These are phyloP conservation scores for Corythoichthys haematopterus DNA, from an alignment of 2,113 vertebrate species.

Conservation along the genomic window DNA sequence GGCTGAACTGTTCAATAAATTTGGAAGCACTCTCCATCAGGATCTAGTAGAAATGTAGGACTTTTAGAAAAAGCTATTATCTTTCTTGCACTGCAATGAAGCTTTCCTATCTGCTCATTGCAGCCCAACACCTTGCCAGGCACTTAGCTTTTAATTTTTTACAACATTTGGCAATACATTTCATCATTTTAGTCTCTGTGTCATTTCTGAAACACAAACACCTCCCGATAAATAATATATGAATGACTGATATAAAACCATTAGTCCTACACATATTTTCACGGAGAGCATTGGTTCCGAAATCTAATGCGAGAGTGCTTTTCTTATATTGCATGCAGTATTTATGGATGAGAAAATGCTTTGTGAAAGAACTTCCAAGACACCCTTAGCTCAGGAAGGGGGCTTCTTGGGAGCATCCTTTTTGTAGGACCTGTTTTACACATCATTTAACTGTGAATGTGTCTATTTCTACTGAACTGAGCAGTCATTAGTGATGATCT, in stretches of 20 bases:
- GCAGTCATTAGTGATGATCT: conserved; percentile 49
- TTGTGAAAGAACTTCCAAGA: conserved; percentile 31
- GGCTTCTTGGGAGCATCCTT: conserved; percentile 12
- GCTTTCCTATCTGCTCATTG: neutral
- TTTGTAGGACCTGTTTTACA: conserved; percentile 48
- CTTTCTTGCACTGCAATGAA: neutral
- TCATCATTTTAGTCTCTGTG: conserved; percentile 11
- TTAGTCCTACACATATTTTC: conserved; percentile 7
- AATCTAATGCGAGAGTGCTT: conserved; percentile 32
- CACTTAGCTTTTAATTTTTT: conserved; percentile 6
- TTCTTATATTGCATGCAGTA: conserved; percentile 37
- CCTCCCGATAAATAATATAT: conserved; percentile 12
- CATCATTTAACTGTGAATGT: conserved; percentile 63
- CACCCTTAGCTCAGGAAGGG: conserved; percentile 11
- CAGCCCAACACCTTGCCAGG: neutral
- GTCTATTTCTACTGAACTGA: conserved; percentile 54
- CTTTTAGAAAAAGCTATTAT: neutral
- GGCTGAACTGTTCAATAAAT: neutral
- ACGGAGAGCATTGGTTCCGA: conserved; percentile 12
- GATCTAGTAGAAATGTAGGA: neutral
- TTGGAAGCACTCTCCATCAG: neutral
- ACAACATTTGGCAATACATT: conserved; percentile 1
- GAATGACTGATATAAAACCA: conserved; percentile 26
- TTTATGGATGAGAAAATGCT: conserved; percentile 44
- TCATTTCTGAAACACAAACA: conserved; percentile 13